These are phyloP conservation scores for Rhineura floridana DNA, from an alignment of 2,113 vertebrate species.

Conservation along the genomic window DNA sequence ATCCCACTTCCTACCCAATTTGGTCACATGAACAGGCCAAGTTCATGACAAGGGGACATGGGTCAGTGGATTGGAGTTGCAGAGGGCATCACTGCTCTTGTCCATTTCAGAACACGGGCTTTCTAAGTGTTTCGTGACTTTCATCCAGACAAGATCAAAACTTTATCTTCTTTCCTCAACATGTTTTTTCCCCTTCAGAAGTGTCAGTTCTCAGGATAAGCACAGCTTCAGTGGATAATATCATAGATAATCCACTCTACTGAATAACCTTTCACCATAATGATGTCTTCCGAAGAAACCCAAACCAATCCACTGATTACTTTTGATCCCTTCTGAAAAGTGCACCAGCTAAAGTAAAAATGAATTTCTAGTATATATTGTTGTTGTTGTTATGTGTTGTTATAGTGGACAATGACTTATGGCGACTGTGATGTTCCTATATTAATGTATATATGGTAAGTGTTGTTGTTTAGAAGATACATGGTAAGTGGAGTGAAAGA, in stretches of 20 bases:
- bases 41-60: neutral
- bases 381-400: too few relatives aligned
- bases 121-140: neutral
- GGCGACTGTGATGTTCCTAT: too few relatives aligned
- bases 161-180: neutral
- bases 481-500: too few relatives aligned
- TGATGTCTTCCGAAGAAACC: neutral
- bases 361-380: too few relatives aligned
- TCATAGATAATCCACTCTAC: neutral
- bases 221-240: neutral
- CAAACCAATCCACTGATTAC: neutral
- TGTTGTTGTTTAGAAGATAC: too few relatives aligned
- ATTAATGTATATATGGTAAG: too few relatives aligned
- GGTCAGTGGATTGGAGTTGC: fast-evolving
- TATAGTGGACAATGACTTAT: too few relatives aligned
- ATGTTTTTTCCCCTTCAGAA: neutral
- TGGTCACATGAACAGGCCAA: neutral
- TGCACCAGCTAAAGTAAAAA: too few relatives aligned
- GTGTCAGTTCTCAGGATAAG: neutral
- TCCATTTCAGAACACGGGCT: neutral
- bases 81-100: neutral
- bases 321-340: neutral
- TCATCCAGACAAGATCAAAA: neutral
- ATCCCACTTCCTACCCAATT: neutral
- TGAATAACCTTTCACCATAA: neutral